Evolutionary conservation across 2,113 vertebrate species (phyloP), one percentile per base, ranked within the genome.

Genomic region (Anarrhichthys ocellatus): DNA sequence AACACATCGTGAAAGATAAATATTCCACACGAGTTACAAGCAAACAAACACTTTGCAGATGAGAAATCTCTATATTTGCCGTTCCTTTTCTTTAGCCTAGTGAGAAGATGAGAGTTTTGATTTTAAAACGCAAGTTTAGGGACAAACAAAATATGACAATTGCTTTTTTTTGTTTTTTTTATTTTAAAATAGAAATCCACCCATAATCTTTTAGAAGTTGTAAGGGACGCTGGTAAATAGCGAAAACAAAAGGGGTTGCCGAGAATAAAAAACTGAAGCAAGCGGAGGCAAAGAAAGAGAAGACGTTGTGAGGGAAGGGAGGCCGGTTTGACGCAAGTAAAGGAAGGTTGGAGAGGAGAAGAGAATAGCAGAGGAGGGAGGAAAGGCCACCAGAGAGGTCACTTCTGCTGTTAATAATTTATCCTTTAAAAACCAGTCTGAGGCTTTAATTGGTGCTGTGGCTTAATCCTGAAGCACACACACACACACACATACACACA

Each of bases 401-500:
- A 91, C 91, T 94, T 92, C 87, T 92, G 92, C 90, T 93, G 87
- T 93, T 94, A 94, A 93, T 93, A 96, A 95, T 95, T 93, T 89
- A 95, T 94, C 88, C 90, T 91, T 87, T 92, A 88, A 92, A 92
- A 94, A 91, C 74, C 85, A 88, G 88, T 89, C 80, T 65, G 87
- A 87, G 74, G 88, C 84, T 93, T 92, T 95, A 95, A 96, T 94
- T 95, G 94, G 92, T 84, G 89, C 85, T 81, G 90, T 84, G 87
- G 85, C 89, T 88, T 94, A 92, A 95, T 92, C 90, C 92, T 87
- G 84, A 88, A 87, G 86, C 81, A 84, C 73, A 85, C 82, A 81
- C 34, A 77, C 75, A 77, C 64, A 76, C 75, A 85, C 75, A 87
- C 69, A 74, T 83, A 92, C 92, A 80, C 38, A 76, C 63, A 67